phyloP scores from a whole-genome alignment of 2,888 invertebrate genomes.

The Diabrotica balteata region DNA sequence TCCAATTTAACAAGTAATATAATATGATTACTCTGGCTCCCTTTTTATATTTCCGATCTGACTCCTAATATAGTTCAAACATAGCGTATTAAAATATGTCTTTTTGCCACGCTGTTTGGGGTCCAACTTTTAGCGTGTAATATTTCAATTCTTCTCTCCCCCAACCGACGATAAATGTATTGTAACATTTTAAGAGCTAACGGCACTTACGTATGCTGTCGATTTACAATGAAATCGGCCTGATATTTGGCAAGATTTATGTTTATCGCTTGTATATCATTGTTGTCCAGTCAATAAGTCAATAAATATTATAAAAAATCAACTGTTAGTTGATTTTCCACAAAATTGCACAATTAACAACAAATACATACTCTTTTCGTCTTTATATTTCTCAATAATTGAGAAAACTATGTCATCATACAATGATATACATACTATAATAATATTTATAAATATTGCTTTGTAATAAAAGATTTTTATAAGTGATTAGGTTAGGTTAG shows the following conservation, averaged over 20 bases:
- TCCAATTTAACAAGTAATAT: too few relatives aligned
- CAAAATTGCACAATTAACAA: too few relatives aligned
- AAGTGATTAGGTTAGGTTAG: too few relatives aligned
- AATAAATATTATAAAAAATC: too few relatives aligned
- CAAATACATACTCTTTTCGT: too few relatives aligned
- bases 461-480: too few relatives aligned
- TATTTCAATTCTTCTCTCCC: conserved; percentile 37
- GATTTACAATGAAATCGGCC: conserved; percentile 26
- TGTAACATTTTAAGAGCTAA: conserved; percentile 42
- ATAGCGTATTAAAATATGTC: conserved; percentile 26
- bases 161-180: conserved; percentile 39
- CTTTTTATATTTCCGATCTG: conserved; percentile 15
- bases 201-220: conserved; percentile 43
- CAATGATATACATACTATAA: too few relatives aligned
- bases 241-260: conserved; percentile 20
- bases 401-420: too few relatives aligned
- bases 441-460: too few relatives aligned
- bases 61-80: conserved; percentile 26
- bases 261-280: conserved; percentile 9
- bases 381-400: too few relatives aligned
- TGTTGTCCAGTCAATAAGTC: background rate
- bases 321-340: too few relatives aligned
- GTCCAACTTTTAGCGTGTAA: conserved; percentile 31
- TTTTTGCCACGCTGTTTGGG: conserved; percentile 21
- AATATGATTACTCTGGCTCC: background rate